These are phyloP conservation scores for Alosa alosa DNA, from an alignment of 2,113 vertebrate species.

Conservation along the genomic window DNA sequence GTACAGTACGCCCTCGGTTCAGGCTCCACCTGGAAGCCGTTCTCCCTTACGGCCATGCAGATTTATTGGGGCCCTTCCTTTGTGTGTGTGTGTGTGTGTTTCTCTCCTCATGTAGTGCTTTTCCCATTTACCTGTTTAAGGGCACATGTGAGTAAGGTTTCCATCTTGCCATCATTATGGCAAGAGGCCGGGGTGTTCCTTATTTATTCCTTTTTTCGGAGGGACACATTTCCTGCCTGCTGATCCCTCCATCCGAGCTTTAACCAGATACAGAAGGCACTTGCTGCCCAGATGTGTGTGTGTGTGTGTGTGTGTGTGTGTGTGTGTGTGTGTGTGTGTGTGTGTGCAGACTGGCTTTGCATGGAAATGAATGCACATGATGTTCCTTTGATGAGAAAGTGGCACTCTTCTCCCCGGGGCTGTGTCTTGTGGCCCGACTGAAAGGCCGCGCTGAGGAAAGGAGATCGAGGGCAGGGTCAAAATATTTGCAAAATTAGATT, in stretches of 20 bases:
- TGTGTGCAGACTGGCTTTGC: not conserved
- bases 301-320: not conserved
- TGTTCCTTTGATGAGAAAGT: not conserved
- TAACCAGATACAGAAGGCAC: slow-evolving; percentile 7
- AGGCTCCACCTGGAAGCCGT: slow-evolving; percentile 75
- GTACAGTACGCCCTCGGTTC: slow-evolving; percentile 26
- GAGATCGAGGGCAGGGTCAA: slow-evolving; percentile 44
- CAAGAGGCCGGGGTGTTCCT: not conserved
- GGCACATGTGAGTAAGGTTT: slow-evolving; percentile 11
- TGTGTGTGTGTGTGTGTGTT: slow-evolving; percentile 42
- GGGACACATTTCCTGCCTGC: not conserved
- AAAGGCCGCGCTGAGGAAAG: not conserved
- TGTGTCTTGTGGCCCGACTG: not conserved
- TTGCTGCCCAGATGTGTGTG: slow-evolving; percentile 8
- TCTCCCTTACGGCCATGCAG: slow-evolving; percentile 61
- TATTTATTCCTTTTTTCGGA: not conserved
- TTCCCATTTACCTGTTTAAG: slow-evolving; percentile 56
- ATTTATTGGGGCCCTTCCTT: slow-evolving; percentile 56
- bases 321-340: not conserved
- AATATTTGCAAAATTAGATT: slow-evolving; percentile 11
- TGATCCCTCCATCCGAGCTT: not conserved
- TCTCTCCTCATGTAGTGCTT: slow-evolving; percentile 51
- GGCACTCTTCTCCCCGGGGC: not conserved
- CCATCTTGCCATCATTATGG: not conserved
- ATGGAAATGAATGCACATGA: slow-evolving; percentile 9